Percentiles rank a stretch among this genome's conserved stretches.
phyloP scores from a whole-genome alignment of 2,113 vertebrate genomes.

The Penelope pileata region DNA sequence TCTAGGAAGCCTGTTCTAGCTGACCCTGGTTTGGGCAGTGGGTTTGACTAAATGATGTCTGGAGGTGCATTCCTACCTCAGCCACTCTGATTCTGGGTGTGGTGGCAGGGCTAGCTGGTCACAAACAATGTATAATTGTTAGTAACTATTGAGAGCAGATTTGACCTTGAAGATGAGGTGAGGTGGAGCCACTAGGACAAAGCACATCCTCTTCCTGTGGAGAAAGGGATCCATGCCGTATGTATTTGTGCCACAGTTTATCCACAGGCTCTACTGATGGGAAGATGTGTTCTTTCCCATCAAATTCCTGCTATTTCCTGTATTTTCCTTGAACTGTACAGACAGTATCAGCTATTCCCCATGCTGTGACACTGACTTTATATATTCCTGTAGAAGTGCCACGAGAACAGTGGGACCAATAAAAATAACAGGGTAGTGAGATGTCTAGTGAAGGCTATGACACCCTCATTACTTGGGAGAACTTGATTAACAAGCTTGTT shows the following conservation, averaged over 20 bases:
- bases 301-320: not conserved
- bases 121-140: not conserved
- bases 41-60: not conserved
- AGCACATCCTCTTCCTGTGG: not conserved
- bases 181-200: not conserved
- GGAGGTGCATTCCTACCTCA: not conserved
- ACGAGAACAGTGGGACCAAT: not conserved
- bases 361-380: not conserved
- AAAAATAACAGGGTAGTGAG: not conserved
- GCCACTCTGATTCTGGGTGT: not conserved
- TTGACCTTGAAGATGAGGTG: not conserved
- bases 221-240: not conserved
- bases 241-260: not conserved
- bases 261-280: not conserved
- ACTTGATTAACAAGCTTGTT: not conserved
- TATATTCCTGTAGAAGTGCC: not conserved
- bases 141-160: not conserved
- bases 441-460: not conserved
- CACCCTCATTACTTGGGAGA: not conserved
- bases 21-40: not conserved
- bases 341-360: not conserved
- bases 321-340: not conserved
- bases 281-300: not conserved
- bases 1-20: not conserved
- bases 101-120: not conserved